phyloP scores from a whole-genome alignment of 2,113 vertebrate species.

The Balaeniceps rex region DNA sequence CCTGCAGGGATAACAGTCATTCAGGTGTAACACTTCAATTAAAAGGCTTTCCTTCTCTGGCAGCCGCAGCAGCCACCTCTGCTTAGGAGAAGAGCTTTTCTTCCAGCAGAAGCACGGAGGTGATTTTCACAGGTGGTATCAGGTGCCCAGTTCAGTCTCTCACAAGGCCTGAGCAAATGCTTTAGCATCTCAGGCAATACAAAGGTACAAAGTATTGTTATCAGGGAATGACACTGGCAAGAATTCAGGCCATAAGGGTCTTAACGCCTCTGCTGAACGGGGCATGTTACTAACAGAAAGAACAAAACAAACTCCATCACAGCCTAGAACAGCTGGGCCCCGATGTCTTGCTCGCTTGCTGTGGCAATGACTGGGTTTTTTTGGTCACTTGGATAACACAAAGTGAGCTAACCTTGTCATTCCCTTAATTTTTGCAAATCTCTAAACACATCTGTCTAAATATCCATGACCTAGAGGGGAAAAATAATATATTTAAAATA shows the following conservation, averaged over 20 bases:
- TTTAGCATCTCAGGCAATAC: neutral
- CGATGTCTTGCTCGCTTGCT: neutral
- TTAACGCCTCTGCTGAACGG: neutral
- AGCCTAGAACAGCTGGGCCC: neutral
- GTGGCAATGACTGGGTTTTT: neutral
- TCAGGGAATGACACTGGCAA: neutral
- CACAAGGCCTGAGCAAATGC: neutral
- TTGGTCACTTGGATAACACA: neutral
- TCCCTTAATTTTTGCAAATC: conserved; percentile 23
- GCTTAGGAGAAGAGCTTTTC: neutral
- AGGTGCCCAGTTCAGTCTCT: neutral
- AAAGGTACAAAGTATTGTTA: neutral
- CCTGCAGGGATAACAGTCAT: conserved; percentile 12
- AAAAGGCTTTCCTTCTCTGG: conserved; percentile 35
- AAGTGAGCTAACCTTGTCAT: neutral
- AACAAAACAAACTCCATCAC: neutral
- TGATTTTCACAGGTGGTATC: neutral
- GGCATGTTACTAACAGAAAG: neutral
- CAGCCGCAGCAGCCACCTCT: neutral
- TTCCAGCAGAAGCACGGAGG: neutral
- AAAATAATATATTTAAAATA: conserved; percentile 41
- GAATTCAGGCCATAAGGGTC: neutral
- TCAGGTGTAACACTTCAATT: conserved; percentile 9
- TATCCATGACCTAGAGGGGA: conserved; percentile 40
- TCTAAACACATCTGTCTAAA: conserved; percentile 56